Percentiles rank a stretch among this genome's conserved stretches.
phyloP scores from a whole-genome alignment of 2,888 invertebrate genomes.

The Tipula helvola region DNA sequence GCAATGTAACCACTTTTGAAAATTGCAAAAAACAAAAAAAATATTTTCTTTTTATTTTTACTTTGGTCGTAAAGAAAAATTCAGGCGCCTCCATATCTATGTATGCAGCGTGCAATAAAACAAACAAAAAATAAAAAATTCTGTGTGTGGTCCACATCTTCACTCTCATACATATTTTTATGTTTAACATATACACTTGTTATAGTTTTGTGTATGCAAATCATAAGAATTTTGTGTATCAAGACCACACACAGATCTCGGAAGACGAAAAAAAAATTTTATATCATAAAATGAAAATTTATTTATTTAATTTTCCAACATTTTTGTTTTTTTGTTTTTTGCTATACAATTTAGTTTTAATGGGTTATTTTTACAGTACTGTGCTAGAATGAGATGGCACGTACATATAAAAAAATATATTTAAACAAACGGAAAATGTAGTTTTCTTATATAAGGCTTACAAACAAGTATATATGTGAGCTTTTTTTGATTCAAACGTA shows the following conservation, averaged over 20 bases:
- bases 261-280: background rate
- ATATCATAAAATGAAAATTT: background rate
- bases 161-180: background rate
- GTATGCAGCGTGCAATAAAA: background rate
- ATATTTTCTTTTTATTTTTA: background rate
- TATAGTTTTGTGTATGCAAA: background rate
- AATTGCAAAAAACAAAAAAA: background rate
- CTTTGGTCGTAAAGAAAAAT: background rate
- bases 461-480: too few relatives aligned
- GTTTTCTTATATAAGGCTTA: too few relatives aligned
- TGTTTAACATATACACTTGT: background rate
- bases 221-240: background rate
- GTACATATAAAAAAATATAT: background rate
- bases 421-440: too few relatives aligned
- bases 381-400: background rate
- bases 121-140: background rate
- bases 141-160: background rate
- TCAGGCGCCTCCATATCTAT: background rate
- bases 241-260: background rate
- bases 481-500: background rate
- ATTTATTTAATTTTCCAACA: background rate
- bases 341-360: background rate
- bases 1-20: background rate
- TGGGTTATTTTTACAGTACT: background rate
- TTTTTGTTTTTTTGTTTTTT: background rate